phyloP scores from a whole-genome alignment of 30 jellyfish, hydroid and myxozoan species.

The Sanderia malayensis region DNA sequence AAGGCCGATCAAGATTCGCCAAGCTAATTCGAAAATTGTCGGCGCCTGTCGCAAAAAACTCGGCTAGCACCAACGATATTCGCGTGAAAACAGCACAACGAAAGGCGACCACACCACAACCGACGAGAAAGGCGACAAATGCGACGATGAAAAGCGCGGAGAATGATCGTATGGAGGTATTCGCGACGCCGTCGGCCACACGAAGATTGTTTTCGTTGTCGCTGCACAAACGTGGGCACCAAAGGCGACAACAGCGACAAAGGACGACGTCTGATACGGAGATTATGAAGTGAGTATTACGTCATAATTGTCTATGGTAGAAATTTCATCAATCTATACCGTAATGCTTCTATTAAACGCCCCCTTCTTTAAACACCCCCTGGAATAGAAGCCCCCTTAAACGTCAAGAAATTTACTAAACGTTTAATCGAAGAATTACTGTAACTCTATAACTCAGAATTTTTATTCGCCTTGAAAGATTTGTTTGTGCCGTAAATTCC shows the following conservation, averaged over 20 bases:
- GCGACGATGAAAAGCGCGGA: too few relatives aligned
- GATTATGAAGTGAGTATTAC: conserved; percentile 27
- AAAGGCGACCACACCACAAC: conserved; percentile 38
- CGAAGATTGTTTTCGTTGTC: conserved; percentile 36
- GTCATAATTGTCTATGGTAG: too few relatives aligned
- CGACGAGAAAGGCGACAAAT: conserved; percentile 9
- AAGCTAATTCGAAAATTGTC: conserved; percentile 38
- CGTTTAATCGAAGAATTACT: too few relatives aligned
- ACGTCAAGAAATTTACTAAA: too few relatives aligned
- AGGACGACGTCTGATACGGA: conserved; percentile 72
- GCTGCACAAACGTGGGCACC: too few relatives aligned
- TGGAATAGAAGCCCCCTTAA: not conserved
- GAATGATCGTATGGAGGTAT: conserved; percentile 20
- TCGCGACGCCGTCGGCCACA: conserved; percentile 50
- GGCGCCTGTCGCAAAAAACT: conserved; percentile 24
- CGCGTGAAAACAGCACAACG: too few relatives aligned
- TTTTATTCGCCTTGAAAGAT: too few relatives aligned
- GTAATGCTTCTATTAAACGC: not conserved
- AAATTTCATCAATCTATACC: too few relatives aligned
- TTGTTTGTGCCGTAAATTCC: too few relatives aligned
- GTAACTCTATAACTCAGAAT: too few relatives aligned
- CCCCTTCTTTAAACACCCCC: not conserved
- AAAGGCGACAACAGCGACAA: conserved; percentile 41
- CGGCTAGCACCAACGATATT: not conserved
- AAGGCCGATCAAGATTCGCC: conserved; percentile 29